Percentiles rank a stretch among this genome's conserved stretches.
Evolutionary conservation across 2,797 vertebrate species (phyloP).

Genomic region (Epinephelus malabaricus): DNA sequence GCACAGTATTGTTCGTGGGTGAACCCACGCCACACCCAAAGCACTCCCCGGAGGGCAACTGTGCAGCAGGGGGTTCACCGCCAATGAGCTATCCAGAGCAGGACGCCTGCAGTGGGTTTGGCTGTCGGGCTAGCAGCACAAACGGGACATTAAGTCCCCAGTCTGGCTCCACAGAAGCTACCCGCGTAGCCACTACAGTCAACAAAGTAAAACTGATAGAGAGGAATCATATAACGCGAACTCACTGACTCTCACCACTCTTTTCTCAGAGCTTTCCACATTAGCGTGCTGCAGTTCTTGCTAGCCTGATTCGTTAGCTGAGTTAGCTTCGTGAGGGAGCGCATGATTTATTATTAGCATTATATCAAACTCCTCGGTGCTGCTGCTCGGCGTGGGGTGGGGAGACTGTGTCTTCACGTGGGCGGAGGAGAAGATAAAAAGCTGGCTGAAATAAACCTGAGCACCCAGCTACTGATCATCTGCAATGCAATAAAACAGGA

Average conservation of each 20-base stretch:
- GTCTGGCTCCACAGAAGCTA: background rate
- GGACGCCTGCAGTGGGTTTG: conserved; percentile 28
- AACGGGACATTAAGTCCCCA: conserved; percentile 15
- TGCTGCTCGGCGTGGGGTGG: conserved; percentile 13
- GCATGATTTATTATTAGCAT: conserved; percentile 61
- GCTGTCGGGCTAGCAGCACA: conserved; percentile 41
- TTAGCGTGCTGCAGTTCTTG: conserved; percentile 49
- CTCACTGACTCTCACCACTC: background rate
- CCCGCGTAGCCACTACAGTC: background rate
- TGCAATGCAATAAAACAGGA: background rate
- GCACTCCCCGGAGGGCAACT: conserved; percentile 61
- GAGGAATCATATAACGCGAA: background rate
- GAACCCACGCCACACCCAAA: conserved; percentile 83
- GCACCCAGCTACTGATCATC: background rate
- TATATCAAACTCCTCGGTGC: conserved; percentile 31
- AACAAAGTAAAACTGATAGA: conserved; percentile 13
- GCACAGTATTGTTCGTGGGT: conserved; percentile 66
- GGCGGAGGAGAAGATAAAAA: conserved; percentile 15
- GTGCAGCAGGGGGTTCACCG: conserved; percentile 67
- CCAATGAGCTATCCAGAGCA: conserved; percentile 46
- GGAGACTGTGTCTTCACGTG: conserved; percentile 55
- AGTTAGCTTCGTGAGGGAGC: conserved; percentile 48
- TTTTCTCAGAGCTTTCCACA: background rate
- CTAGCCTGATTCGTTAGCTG: conserved; percentile 61
- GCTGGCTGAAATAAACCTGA: background rate